Evolutionary conservation across 2,797 vertebrate species (phyloP), one percentile per base, ranked within the genome.

Genomic region (Lerista edwardsae): DNA sequence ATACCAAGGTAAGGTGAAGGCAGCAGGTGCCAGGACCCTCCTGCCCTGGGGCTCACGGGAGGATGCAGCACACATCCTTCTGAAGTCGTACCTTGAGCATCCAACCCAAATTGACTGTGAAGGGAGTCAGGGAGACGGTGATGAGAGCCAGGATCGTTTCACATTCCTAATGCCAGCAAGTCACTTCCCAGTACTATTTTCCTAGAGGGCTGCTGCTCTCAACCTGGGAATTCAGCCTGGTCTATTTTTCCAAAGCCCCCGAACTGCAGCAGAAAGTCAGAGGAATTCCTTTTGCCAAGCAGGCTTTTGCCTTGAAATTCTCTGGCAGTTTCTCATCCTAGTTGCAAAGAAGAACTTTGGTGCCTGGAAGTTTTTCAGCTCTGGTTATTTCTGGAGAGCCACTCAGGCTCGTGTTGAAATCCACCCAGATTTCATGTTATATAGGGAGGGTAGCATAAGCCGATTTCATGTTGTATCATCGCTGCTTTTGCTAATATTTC

Each of bases 1-100:
- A 73, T 99, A 99, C 93, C 98, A 99, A 88, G 98, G 99, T 99
- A 91, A 97, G 96, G 27, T 75, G 59, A 1, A 2, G 1, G 0
- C 67, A 23, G 79, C 19, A 2, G 0, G 0, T 23, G 72, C 69
- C 41, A 25, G 72, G 4, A 9, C 41, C 3, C 0, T 25, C 57
- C 82, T 79, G 67, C 41, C 81, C 80, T 73, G 0, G 74, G 80
- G 59, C 31, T 0, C 0, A 1, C 0, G 17, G 11, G 3, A n/a
- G 84, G 4, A 61, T 1, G 1, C 59, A 25, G 0, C n/a, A n/a
- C n/a, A n/a, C n/a, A n/a, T 88, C 34, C 47, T 55, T 79, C 31
- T 9, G 84, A 14, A 34, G 62, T 36, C 1, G 36, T 68, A 81
- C 61, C 19, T 0, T 1, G 57, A 82, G 76, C 41, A 23, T 0